Evolutionary conservation across 2,888 invertebrate species (phyloP).

Genomic region (Drosophila seclusa): DNA sequence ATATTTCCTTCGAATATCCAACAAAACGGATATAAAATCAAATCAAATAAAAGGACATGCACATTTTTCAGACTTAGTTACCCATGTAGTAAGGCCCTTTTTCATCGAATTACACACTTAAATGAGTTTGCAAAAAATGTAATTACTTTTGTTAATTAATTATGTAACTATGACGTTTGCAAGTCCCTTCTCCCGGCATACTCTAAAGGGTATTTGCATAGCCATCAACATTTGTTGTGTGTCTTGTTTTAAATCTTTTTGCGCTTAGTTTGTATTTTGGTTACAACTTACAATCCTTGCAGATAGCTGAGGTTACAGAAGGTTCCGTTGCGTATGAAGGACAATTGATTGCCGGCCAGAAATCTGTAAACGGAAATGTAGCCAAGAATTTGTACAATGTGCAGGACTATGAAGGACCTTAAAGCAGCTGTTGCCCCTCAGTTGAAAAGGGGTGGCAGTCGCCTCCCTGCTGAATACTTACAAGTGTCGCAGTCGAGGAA

Average conservation of each 20-base stretch:
- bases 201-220: conserved; percentile 18
- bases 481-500: conserved; percentile 85
- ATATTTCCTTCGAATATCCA: conserved; percentile 20
- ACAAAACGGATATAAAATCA: no score
- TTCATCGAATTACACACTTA: neutral
- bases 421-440: neutral
- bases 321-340: conserved; percentile 83
- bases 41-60: neutral
- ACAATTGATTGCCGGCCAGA: conserved; percentile 86
- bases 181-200: no score
- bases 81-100: no score
- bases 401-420: conserved; percentile 12
- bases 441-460: neutral
- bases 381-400: conserved; percentile 12
- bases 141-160: neutral
- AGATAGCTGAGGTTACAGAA: conserved; percentile 85
- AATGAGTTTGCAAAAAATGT: neutral
- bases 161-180: neutral
- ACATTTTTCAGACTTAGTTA: neutral
- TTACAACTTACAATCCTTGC: conserved; percentile 82
- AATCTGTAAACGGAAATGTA: conserved; percentile 83
- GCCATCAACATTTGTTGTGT: conserved; percentile 2
- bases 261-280: neutral
- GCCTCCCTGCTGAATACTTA: conserved; percentile 82
- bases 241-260: neutral